Evolutionary conservation across 1,140 invertebrate genomes (phyloP).

Genomic region (Marisa cornuarietis): DNA sequence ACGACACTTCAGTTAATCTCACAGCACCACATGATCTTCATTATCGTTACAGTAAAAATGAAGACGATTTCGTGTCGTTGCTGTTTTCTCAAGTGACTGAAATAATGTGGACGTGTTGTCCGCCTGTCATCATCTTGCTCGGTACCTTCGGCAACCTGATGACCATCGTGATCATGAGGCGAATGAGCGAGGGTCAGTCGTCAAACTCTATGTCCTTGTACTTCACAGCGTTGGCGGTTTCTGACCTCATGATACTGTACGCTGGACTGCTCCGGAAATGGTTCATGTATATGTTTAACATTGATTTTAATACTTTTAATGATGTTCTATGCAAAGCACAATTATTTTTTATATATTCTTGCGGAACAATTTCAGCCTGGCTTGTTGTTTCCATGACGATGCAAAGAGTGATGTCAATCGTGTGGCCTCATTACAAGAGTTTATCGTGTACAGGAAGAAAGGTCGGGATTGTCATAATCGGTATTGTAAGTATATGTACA

Average conservation of each 20-base stretch:
- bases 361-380: constrained; percentile 1
- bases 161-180: constrained; percentile 32
- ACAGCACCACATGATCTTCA: too few relatives aligned
- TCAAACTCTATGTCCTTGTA: neutral
- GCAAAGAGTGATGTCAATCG: neutral
- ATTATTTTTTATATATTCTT: neutral
- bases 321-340: constrained; percentile 22
- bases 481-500: too few relatives aligned
- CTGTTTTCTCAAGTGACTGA: neutral
- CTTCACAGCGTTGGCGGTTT: constrained; percentile 25
- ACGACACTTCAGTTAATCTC: too few relatives aligned
- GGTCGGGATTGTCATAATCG: too few relatives aligned
- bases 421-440: neutral
- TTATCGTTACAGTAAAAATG: too few relatives aligned
- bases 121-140: constrained; percentile 36
- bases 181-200: constrained; percentile 14
- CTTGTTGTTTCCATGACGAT: constrained; percentile 4
- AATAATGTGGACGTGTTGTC: constrained; percentile 11
- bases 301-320: constrained; percentile 26
- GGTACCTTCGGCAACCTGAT: constrained; percentile 41
- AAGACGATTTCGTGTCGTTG: too few relatives aligned
- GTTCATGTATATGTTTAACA: constrained; percentile 23
- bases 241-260: constrained; percentile 32
- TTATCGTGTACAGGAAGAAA: too few relatives aligned
- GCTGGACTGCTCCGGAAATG: constrained; percentile 35